Conservation (phyloP, 2,888 invertebrate species). For the Chalcis sispes region DNA sequence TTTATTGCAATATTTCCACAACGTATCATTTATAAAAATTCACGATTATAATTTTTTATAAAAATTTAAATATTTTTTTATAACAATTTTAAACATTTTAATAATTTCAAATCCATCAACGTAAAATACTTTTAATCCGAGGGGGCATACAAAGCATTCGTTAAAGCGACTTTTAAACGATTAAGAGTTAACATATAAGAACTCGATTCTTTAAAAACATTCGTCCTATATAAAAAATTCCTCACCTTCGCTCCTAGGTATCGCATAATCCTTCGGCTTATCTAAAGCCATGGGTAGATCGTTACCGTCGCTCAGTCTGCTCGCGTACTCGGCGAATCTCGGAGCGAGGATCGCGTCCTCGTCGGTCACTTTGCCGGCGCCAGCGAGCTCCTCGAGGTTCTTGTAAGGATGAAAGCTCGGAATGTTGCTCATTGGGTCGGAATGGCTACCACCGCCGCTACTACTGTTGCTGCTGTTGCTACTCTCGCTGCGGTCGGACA, state of each 20-base stretch:
- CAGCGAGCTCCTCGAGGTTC: conserved; percentile 8
- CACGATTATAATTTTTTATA: too few relatives aligned
- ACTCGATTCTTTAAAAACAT: too few relatives aligned
- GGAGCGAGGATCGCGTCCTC: background rate
- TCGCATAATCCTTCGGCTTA: conserved; percentile 53
- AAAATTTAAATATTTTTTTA: too few relatives aligned
- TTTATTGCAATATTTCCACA: too few relatives aligned
- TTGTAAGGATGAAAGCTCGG: conserved; percentile 38
- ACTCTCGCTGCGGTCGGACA: conserved; percentile 67
- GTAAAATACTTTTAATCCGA: too few relatives aligned
- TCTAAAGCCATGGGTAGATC: conserved; percentile 51
- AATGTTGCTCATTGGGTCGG: background rate
- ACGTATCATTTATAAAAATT: too few relatives aligned
- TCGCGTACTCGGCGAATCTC: conserved; percentile 5
- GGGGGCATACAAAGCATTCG: too few relatives aligned
- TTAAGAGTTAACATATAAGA: too few relatives aligned
- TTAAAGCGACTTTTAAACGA: too few relatives aligned
- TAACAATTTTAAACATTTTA: too few relatives aligned
- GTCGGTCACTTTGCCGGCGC: background rate
- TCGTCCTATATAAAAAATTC: background rate
- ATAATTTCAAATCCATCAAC: too few relatives aligned
- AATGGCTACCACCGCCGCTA: conserved; percentile 1
- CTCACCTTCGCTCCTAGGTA: conserved; percentile 38
- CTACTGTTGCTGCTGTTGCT: conserved; percentile 28
- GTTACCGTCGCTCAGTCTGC: background rate